A percentile compares a stretch with the other conserved stretches of the same genome.
Evolutionary conservation across 2,113 vertebrate genomes (phyloP).

Genomic region (Dromaius novaehollandiae): DNA sequence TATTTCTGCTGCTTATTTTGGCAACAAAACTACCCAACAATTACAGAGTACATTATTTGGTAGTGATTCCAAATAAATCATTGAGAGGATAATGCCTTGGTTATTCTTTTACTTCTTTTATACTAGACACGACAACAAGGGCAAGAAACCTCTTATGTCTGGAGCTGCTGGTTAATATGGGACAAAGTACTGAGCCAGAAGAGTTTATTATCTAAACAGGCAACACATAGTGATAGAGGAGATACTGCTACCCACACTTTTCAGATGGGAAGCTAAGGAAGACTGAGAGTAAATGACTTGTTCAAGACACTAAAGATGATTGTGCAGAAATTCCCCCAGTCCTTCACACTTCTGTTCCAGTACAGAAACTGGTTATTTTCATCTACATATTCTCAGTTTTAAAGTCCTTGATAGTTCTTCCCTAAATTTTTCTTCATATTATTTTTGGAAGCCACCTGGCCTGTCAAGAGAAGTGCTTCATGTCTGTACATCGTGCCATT

Average conservation of each 20-base stretch:
- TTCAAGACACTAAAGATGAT: neutral
- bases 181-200: neutral
- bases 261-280: neutral
- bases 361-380: neutral
- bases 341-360: neutral
- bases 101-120: neutral
- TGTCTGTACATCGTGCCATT: neutral
- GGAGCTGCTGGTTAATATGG: neutral
- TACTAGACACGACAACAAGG: neutral
- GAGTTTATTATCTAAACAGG: neutral
- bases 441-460: neutral
- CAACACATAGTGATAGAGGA: neutral
- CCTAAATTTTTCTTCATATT: neutral
- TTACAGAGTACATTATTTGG: neutral
- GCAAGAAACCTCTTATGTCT: neutral
- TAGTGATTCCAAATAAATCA: neutral
- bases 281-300: neutral
- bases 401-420: neutral
- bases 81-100: neutral
- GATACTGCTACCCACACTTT: neutral
- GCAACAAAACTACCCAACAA: neutral
- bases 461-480: neutral
- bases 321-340: neutral
- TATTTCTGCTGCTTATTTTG: constrained; percentile 7
- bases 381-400: neutral